phyloP scores from a whole-genome alignment of 2,113 vertebrate species.

The Spea multiplicata region DNA sequence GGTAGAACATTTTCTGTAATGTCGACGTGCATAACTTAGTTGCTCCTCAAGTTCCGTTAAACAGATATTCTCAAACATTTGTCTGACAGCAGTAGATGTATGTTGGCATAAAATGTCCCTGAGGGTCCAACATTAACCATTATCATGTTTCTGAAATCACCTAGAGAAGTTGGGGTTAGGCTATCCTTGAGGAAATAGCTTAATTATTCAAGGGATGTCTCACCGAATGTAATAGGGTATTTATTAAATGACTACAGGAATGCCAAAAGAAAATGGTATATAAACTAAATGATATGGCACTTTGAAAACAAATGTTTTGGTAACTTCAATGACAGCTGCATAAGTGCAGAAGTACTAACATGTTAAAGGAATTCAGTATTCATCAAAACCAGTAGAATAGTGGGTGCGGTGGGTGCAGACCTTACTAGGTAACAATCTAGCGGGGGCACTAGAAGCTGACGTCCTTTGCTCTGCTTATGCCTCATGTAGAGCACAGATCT shows the following conservation, averaged over 20 bases:
- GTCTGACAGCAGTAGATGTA: constrained; percentile 25
- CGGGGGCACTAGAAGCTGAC: no score
- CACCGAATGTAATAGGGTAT: background rate
- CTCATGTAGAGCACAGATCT: no score
- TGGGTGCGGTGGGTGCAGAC: no score
- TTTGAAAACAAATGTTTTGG: no score
- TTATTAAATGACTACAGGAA: constrained; percentile 8
- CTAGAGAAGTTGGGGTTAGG: constrained; percentile 7
- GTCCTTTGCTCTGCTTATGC: no score
- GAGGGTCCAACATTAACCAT: constrained; percentile 28
- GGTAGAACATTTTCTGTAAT: constrained; percentile 34
- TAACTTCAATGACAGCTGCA: no score
- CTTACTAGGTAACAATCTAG: no score
- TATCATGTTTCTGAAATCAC: constrained; percentile 9
- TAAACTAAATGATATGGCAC: no score
- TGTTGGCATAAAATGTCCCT: constrained; percentile 34
- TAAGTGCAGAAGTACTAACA: no score
- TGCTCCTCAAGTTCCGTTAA: constrained; percentile 23
- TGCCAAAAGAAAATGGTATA: constrained; percentile 5
- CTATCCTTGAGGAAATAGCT: constrained; percentile 9
- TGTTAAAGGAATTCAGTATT: no score
- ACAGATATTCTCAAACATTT: constrained; percentile 18
- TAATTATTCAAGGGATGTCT: constrained; percentile 24
- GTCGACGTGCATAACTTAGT: constrained; percentile 23
- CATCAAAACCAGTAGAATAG: no score